phyloP scores from a whole-genome alignment of 1,140 invertebrate species.

The Leptopilina clavipes region DNA sequence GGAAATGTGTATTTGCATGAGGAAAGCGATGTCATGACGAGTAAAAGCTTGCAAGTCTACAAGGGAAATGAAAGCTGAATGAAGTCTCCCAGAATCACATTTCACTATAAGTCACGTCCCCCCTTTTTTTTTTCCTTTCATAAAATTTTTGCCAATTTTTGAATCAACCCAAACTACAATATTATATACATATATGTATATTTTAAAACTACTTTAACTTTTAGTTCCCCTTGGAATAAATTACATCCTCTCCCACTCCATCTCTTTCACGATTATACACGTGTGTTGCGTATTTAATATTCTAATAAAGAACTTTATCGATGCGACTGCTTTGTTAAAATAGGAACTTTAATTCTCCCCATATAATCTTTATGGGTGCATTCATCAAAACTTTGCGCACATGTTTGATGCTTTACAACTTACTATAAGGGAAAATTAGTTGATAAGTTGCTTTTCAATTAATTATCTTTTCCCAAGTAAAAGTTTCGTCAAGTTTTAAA shows the following conservation, averaged over 20 bases:
- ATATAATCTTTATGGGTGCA: slow-evolving; percentile 3
- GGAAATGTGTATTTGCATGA: slow-evolving; percentile 47
- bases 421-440: not conserved
- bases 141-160: too few species aligned
- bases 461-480: not conserved
- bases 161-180: too few species aligned
- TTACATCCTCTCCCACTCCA: not conserved
- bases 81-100: slow-evolving; percentile 15
- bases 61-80: slow-evolving; percentile 21
- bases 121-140: not conserved
- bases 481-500: not conserved
- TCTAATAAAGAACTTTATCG: not conserved
- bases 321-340: not conserved
- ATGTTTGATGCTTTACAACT: not conserved
- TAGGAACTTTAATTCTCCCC: not conserved
- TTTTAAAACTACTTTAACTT: too few species aligned
- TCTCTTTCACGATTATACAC: not conserved
- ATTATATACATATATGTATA: too few species aligned
- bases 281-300: not conserved
- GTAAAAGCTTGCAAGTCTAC: slow-evolving; percentile 27
- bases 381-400: slow-evolving; percentile 17
- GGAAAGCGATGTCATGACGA: slow-evolving; percentile 28
- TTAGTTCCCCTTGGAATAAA: not conserved
- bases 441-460: slow-evolving; percentile 20
- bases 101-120: slow-evolving; percentile 22